These are phyloP conservation scores for Tadarida brasiliensis DNA, from an alignment of 2,797 vertebrate genomes.

Conservation along the genomic window DNA sequence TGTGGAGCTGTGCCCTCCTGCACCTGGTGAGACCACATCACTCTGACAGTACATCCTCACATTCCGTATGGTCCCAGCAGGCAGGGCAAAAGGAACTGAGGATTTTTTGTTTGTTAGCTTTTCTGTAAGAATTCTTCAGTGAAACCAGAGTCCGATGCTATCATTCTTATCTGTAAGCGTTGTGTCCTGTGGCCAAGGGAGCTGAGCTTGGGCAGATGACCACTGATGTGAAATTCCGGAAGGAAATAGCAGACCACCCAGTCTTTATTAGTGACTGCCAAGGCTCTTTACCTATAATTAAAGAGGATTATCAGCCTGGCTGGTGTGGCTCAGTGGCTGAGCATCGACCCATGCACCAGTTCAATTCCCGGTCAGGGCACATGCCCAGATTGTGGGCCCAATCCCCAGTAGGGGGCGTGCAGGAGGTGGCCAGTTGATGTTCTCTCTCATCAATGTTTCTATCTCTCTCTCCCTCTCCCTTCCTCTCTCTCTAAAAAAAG, in stretches of 20 bases:
- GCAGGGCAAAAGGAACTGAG: not conserved
- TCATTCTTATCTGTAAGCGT: not conserved
- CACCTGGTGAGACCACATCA: not conserved
- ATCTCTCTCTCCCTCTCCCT: too few species aligned
- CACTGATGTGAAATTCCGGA: constrained; percentile 17
- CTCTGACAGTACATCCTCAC: not conserved
- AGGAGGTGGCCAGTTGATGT: too few species aligned
- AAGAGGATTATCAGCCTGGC: not conserved
- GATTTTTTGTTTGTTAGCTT: not conserved
- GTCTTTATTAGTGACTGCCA: not conserved
- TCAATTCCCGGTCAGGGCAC: too few species aligned
- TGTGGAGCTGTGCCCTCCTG: not conserved
- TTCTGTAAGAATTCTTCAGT: not conserved
- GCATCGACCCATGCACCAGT: too few species aligned
- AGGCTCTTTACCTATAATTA: not conserved
- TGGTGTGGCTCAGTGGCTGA: too few species aligned
- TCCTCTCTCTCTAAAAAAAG: too few species aligned
- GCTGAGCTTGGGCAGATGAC: not conserved
- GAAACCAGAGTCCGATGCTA: not conserved
- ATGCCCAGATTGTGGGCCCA: too few species aligned
- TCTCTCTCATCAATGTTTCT: too few species aligned
- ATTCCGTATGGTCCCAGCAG: not conserved
- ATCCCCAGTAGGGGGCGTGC: too few species aligned
- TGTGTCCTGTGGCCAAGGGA: not conserved
- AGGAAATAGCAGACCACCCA: not conserved